Base-by-base conservation (phyloP, 1,140 invertebrate genomes). In the Platorchestia sp. region DNA sequence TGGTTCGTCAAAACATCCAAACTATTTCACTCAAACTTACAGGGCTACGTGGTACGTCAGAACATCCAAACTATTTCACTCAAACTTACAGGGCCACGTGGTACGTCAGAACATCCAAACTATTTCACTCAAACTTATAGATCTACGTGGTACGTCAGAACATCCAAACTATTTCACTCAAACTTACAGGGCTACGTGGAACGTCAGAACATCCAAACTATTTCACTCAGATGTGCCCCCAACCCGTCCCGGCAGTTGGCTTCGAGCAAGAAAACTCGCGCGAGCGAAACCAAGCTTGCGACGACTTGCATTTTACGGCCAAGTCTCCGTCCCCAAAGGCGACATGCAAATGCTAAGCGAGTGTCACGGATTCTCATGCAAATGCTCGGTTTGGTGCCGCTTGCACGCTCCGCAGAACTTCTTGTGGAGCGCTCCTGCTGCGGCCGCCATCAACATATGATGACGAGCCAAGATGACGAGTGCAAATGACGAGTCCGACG, bases 311-410 rank as follows among this genome's bases (percentile, higher is more conserved):
- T 93, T 93, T 93, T 93, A 93, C 91, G 10, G 91, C 45, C 44
- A 44, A 47, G 91, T 93, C 91, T 40, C 10, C 3, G 44, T 45
- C 44, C 44, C 91, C 40, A 45, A 93, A 93, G 91, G 45, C 91
- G 45, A 45, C 43, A 93, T 93, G 91, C 91, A 93, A 93, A 93
- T 93, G 91, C 91, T 44, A 93, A 93, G 44, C 91, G 91, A 93
- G 91, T 93, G 91, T 93, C 91, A 47, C 43, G 41, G 91, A 93
- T 93, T 93, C 91, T 44, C 91, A 93, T 93, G 91, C 91, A 93
- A 93, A 93, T 93, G 44, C 91, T 93, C 44, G 91, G 91, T 45
- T 93, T 93, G 91, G 44, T 44, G 91, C 43, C 36, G 91, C 91
- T 93, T 93, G 43, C 91, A 44, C 45, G 91, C 91, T 44, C 7